These are phyloP conservation scores for Tokudaia muenninki DNA, from an alignment of 2,797 vertebrate species.

Conservation along the genomic window DNA sequence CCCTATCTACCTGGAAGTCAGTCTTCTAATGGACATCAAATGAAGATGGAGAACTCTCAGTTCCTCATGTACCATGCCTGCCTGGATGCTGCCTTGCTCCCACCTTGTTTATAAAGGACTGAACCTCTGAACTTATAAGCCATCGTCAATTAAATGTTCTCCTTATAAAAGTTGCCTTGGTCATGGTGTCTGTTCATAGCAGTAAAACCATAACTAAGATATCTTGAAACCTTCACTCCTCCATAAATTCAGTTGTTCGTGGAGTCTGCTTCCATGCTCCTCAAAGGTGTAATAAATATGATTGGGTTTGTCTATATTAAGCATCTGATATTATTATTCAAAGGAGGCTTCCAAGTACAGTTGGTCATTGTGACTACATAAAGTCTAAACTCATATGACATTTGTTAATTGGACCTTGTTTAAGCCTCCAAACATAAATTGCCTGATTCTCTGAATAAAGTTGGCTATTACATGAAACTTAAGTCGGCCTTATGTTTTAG, in stretches of 20 bases:
- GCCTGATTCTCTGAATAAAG: not conserved
- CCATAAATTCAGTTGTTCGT: not conserved
- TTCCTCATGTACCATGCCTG: no score
- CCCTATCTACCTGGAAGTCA: not conserved
- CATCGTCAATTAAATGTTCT: not conserved
- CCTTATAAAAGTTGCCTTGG: not conserved
- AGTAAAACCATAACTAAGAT: not conserved
- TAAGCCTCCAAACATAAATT: not conserved
- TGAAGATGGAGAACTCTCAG: not conserved
- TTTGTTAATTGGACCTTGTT: not conserved
- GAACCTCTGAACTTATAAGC: not conserved
- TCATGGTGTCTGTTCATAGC: not conserved
- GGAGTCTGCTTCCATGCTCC: not conserved
- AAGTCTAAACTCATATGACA: not conserved
- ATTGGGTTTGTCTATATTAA: not conserved
- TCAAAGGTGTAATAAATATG: not conserved
- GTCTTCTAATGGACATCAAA: not conserved
- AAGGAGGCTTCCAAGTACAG: not conserved
- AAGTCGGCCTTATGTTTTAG: not conserved
- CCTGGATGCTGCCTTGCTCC: not conserved
- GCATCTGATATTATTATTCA: not conserved
- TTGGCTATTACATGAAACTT: not conserved
- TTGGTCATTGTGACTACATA: not conserved
- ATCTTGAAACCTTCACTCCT: not conserved
- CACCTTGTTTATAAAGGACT: not conserved